Evolutionary conservation across 2,888 invertebrate species (phyloP), one percentile per base, ranked within the genome.

Genomic region (Gerosis bhagava): DNA sequence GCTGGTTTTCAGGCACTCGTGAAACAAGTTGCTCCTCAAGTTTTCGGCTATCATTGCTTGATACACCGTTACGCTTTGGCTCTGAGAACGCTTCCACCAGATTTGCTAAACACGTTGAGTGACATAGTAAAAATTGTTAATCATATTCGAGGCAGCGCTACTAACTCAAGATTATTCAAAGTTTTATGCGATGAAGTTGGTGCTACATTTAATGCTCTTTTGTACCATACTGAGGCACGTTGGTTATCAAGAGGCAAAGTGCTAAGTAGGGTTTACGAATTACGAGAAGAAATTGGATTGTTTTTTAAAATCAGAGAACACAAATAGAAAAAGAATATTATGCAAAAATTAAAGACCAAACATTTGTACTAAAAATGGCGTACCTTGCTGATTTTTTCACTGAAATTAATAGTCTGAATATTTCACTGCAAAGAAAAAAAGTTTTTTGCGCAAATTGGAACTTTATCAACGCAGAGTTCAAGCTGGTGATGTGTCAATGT

Each of bases 1-100:
- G 60, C 59, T 53, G 51, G 59, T 31, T 57, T 60, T 57, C 49
- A 54, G 36, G 53, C 59, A 50, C 47, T 58, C 5, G 51, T 60
- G 50, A 62, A 57, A 62, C 46, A 56, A 52, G 56, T 60, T 53
- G 54, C 54, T 49, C 55, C 56, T 48, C 51, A 56, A 51, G 26
- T 50, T 39, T 59, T 50, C 36, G n/a, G 22, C 11, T 50, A 45
- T 51, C 47, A 61, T 57, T 57, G 51, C 35, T 25, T 53, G 42
- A 51, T 50, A 50, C 57, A 57, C 46, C 53, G 53, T 11, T 54
- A 59, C 45, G 56, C 56, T 57, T 59, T 55, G 55, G 53, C 56
- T 32, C 46, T 57, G 6, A 59, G 55, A 32, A 57, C 35, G 24
- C 15, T 35, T 22, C 35, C 35, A 24, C 35, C 35, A 35, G 53